Evolutionary conservation across 2,888 invertebrate genomes (phyloP).

Genomic region (Callyntrura guangdongensis): DNA sequence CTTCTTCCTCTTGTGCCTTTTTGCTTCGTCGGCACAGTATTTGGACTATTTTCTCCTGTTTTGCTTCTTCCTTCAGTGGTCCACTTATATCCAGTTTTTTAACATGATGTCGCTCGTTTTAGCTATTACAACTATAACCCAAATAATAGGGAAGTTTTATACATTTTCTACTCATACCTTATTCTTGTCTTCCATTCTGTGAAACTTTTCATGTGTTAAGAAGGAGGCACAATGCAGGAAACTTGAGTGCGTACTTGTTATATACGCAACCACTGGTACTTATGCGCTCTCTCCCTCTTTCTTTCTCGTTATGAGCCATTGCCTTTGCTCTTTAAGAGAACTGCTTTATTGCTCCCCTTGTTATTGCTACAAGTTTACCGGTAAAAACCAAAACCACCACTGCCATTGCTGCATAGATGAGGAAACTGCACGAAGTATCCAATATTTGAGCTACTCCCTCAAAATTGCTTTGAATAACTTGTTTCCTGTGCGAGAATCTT

Average conservation of each 20-base stretch:
- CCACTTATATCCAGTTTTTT: conserved; percentile 64
- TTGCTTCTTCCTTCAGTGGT: conserved; percentile 12
- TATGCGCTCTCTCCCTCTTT: background rate
- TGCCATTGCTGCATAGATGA: background rate
- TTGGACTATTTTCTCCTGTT: conserved; percentile 49
- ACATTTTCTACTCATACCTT: conserved; percentile 6
- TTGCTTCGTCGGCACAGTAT: conserved; percentile 55
- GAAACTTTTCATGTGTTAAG: conserved; percentile 61
- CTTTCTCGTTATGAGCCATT: conserved; percentile 39
- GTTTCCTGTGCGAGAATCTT: conserved; percentile 74
- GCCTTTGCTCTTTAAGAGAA: background rate
- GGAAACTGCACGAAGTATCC: background rate
- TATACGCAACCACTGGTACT: conserved; percentile 5
- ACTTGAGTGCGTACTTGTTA: conserved; percentile 64
- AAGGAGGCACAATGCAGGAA: conserved; percentile 64
- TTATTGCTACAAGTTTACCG: conserved; percentile 43
- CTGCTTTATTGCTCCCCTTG: conserved; percentile 7
- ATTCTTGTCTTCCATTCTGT: conserved; percentile 44
- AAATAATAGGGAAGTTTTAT: background rate
- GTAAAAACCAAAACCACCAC: conserved; percentile 19
- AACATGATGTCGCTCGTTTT: conserved; percentile 56
- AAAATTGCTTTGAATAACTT: conserved; percentile 75
- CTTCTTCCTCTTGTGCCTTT: conserved; percentile 30
- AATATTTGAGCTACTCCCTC: conserved; percentile 56
- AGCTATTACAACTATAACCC: conserved; percentile 37